Conservation (phyloP, 2,797 vertebrate species). For the Chiloscyllium punctatum region DNA sequence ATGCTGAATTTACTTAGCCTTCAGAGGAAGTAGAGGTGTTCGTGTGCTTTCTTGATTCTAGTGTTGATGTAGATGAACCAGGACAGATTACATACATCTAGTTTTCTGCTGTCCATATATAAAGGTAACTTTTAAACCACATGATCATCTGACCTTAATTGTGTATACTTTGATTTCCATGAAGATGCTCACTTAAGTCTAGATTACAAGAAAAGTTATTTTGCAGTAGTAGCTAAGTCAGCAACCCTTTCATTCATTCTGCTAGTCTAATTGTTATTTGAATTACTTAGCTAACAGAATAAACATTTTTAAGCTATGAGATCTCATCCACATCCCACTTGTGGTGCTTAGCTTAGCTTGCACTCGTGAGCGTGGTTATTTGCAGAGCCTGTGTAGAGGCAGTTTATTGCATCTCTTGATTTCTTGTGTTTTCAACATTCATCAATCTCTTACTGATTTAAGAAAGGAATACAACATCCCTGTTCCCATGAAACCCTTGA, state of each 20-base stretch:
- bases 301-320: not conserved
- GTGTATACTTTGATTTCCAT: not conserved
- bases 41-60: too few relatives aligned
- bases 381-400: not conserved
- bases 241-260: not conserved
- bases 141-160: not conserved
- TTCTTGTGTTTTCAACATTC: not conserved
- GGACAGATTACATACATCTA: not conserved
- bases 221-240: not conserved
- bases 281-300: not conserved
- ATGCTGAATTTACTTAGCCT: too few relatives aligned
- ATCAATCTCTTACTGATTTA: not conserved
- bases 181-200: not conserved
- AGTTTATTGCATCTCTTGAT: not conserved
- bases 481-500: not conserved
- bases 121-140: not conserved
- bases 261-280: not conserved
- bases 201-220: not conserved
- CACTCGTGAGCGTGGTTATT: not conserved
- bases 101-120: not conserved
- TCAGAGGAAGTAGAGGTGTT: too few relatives aligned
- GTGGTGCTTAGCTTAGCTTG: not conserved
- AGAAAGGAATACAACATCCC: not conserved
- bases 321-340: not conserved
- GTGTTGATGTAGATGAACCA: too few relatives aligned